Conservation (phyloP, 2,888 invertebrate species). For the Heliconius charithonia region DNA sequence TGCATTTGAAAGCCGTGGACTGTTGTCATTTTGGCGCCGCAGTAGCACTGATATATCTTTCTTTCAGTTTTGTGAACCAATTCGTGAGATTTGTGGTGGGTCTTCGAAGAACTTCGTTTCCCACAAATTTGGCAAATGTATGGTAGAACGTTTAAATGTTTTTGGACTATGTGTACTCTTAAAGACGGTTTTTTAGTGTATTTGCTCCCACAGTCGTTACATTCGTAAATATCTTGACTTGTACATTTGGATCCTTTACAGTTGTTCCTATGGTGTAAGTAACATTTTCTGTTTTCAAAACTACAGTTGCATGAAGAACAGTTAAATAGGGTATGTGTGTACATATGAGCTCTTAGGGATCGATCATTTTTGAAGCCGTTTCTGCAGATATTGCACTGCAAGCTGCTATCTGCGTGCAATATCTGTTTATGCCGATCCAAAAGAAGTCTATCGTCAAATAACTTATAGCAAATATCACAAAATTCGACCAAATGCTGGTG, state of each 20-base stretch:
- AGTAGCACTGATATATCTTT: constrained; percentile 62
- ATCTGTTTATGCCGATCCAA: constrained; percentile 53
- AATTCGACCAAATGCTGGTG: constrained; percentile 53
- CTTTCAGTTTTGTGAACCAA: constrained; percentile 60
- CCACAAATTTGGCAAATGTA: constrained; percentile 68
- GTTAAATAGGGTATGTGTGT: constrained; percentile 64
- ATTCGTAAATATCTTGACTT: constrained; percentile 54
- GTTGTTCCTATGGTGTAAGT: constrained; percentile 59
- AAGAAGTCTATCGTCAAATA: constrained; percentile 53
- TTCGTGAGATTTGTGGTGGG: constrained; percentile 67
- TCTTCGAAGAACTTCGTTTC: constrained; percentile 67
- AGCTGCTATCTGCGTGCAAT: constrained; percentile 51
- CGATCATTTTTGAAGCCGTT: constrained; percentile 60
- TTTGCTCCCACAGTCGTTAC: constrained; percentile 65
- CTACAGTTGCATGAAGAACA: constrained; percentile 62
- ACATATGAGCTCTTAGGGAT: constrained; percentile 64
- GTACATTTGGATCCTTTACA: constrained; percentile 52
- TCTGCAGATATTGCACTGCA: constrained; percentile 63
- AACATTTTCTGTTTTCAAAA: constrained; percentile 70
- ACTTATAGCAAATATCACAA: constrained; percentile 60
- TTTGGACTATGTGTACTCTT: constrained; percentile 69
- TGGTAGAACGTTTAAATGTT: constrained; percentile 69
- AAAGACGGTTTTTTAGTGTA: constrained; percentile 72
- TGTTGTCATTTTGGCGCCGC: constrained; percentile 67
- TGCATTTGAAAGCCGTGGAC: constrained; percentile 68